A percentile compares a stretch with the other conserved stretches of the same genome.
Evolutionary conservation across 2,888 invertebrate species (phyloP).

Genomic region (Caenorhabditis becei): DNA sequence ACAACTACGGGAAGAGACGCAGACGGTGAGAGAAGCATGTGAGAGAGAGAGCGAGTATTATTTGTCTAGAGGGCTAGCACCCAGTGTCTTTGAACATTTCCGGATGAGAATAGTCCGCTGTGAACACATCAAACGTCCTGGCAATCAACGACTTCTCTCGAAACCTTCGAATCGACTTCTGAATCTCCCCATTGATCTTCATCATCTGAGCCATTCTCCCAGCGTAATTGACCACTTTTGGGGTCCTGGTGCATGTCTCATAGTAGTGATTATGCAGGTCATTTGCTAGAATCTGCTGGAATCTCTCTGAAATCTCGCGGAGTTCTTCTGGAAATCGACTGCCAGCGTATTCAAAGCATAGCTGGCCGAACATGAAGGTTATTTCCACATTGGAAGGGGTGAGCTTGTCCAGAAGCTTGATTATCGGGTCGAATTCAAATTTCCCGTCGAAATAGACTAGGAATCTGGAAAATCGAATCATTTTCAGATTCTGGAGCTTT

Average conservation of each 20-base stretch:
- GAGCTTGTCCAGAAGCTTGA: not conserved
- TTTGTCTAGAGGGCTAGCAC: constrained; percentile 1
- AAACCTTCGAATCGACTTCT: constrained; percentile 46
- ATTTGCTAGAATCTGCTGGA: constrained; percentile 32
- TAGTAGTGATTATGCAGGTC: constrained; percentile 59
- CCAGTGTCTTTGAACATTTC: constrained; percentile 42
- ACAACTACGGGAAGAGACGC: constrained; percentile 1
- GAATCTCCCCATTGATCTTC: constrained; percentile 56
- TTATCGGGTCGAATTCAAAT: constrained; percentile 16
- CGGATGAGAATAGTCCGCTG: constrained; percentile 51
- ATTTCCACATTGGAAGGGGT: constrained; percentile 31
- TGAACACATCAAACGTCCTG: constrained; percentile 64
- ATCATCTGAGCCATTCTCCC: constrained; percentile 55
- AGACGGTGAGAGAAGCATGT: too few relatives aligned
- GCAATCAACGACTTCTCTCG: constrained; percentile 57
- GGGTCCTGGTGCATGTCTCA: not conserved
- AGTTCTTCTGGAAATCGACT: constrained; percentile 15
- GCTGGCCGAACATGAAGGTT: constrained; percentile 52
- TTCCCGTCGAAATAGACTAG: not conserved
- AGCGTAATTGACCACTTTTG: constrained; percentile 53
- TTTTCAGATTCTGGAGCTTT: too few relatives aligned
- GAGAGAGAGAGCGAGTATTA: not conserved
- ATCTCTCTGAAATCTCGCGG: constrained; percentile 28
- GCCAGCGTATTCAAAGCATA: constrained; percentile 53
- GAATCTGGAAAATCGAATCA: not conserved